Conservation (phyloP, 2,113 vertebrate species). For the Corythaeola cristata region DNA sequence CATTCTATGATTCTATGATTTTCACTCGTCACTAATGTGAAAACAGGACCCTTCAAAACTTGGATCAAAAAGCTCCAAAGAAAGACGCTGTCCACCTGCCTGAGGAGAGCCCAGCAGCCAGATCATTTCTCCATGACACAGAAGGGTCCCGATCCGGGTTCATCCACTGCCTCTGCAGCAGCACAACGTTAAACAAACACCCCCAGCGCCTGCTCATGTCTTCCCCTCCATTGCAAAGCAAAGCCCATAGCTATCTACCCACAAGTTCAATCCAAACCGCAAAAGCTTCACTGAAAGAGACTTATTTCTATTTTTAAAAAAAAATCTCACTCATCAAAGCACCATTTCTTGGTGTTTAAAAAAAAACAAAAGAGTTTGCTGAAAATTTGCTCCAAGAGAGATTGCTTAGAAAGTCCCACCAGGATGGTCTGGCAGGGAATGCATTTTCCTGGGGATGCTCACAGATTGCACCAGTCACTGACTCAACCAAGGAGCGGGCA, state of each 20-base stretch:
- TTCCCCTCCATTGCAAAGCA: background rate
- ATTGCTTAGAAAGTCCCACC: background rate
- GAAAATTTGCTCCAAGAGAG: background rate
- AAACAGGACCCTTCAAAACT: background rate
- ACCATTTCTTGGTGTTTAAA: background rate
- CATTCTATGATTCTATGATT: too few relatives aligned
- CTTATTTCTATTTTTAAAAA: background rate
- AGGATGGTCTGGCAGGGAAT: background rate
- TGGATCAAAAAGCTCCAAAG: background rate
- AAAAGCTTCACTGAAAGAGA: background rate
- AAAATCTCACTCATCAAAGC: background rate
- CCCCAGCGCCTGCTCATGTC: rapidly evolving
- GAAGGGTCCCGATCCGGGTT: rapidly evolving
- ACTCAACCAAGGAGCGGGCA: background rate
- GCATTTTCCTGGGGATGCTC: background rate
- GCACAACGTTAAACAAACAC: background rate
- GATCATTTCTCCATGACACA: background rate
- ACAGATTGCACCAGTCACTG: background rate
- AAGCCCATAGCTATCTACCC: background rate
- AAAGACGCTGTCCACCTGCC: background rate
- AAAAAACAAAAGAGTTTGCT: background rate
- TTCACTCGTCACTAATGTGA: background rate
- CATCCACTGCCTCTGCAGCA: background rate
- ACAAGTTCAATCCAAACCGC: background rate
- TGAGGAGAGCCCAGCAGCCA: background rate